Conservation (phyloP, 2,113 vertebrate species). For the Nibea coibor region DNA sequence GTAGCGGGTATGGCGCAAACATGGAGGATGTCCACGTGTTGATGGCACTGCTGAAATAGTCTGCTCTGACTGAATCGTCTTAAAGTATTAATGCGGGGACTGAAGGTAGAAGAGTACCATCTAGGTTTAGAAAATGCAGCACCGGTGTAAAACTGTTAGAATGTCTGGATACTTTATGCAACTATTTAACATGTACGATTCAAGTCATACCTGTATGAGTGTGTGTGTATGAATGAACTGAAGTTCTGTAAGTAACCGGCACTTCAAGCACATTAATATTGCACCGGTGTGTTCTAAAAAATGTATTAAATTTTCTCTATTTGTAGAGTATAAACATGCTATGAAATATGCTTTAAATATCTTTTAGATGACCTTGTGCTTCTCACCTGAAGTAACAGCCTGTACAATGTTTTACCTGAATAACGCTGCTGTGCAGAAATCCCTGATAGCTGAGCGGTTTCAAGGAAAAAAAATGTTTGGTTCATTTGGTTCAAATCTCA, state of each 20-base stretch:
- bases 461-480: no score
- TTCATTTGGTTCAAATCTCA: not conserved
- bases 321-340: not conserved
- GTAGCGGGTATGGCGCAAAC: not conserved
- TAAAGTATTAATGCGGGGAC: not conserved
- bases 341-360: not conserved
- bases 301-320: no score
- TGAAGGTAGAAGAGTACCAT: not conserved
- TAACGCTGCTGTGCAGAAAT: not conserved
- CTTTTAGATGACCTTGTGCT: no score
- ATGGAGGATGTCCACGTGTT: constrained; percentile 22
- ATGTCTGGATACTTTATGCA: no score
- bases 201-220: no score
- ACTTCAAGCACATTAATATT: no score
- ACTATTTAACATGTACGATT: no score
- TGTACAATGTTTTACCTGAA: not conserved
- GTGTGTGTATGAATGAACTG: no score
- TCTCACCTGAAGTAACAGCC: not conserved
- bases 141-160: no score
- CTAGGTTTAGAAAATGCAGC: not conserved
- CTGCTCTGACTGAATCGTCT: not conserved
- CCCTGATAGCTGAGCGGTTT: not conserved
- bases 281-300: no score
- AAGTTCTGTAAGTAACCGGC: no score
- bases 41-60: constrained; percentile 7